Base-by-base conservation (phyloP, 2,888 invertebrate genomes). In the Caradrina kadenii region DNA sequence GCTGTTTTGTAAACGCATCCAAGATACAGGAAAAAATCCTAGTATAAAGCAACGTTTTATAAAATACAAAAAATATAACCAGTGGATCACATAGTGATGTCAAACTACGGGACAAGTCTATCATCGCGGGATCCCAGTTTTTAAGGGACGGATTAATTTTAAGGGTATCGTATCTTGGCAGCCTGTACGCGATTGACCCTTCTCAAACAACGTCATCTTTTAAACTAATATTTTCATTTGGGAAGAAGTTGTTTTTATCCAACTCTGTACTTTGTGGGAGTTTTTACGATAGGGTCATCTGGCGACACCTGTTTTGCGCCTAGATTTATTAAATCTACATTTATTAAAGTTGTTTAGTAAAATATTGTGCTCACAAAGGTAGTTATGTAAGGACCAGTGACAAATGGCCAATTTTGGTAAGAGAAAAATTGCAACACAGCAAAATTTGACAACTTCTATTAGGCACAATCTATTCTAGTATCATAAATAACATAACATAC, bases 61-160 rank as follows among this genome's bases (percentile, higher is more conserved):
- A 35, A 35, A 35, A 35, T 7, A 35, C 8, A 35, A 35, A 35
- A 35, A 8, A 35, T 35, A 35, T 8, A 1, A 65, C 63, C 56
- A 63, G 31, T 56, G 61, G 26, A 61, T 68, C 63, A 67, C 52
- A 60, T 74, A 81, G 73, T 76, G 79, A 22, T 76, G 81, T 80
- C 54, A 60, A 62, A 69, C 52, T n/a, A n/a, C 71, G 71, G 58
- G 26, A 68, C 55, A 63, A 59, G 56, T 77, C 55, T 58, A 70
- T 70, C 68, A 65, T 42, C 45, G n/a, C 58, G 56, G 55, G 56
- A 80, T 74, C 53, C 56, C 70, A 49, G 42, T 65, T 79, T 79
- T 74, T 63, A 60, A 53, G 53, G 59, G 56, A 73, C 64, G 69
- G 65, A 79, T 80, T 82, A 82, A 79, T 82, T 82, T 82, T 71